Evolutionary conservation across 2,113 vertebrate species (phyloP), one percentile per base, ranked within the genome.

Genomic region (Catharus minimus): DNA sequence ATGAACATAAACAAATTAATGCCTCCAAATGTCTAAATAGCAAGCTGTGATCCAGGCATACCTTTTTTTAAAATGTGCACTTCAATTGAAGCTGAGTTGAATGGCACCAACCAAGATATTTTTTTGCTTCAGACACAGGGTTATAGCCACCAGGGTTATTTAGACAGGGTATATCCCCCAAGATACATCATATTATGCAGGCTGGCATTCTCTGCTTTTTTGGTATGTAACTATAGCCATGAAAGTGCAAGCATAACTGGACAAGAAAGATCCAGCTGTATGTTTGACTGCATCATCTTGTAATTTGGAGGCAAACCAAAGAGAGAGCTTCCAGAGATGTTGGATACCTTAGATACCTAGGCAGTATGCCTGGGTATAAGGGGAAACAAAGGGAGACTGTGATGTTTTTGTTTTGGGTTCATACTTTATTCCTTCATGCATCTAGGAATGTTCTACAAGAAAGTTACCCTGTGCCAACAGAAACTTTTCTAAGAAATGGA

Each of bases 361-460:
- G 20, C 15, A 46, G 27, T 11, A 26, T 81, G 30, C 28, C 16
- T 62, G 18, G 2, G 14, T 61, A 8, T 57, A 61, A 73, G 33
- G 5, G 10, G 8, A 80, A 69, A 55, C 47, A 83, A 47, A 71
- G 7, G 3, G 5, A 5, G 2, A 62, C 21, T 1, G 0, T 9
- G 4, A 7, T 84, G 19, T 7, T 55, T 71, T 78, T 68, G 24
- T 20, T 88, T 66, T 56, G 16, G 23, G 8, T 79, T 50, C 32
- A n/a, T 79, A 14, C 46, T 92, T 55, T 30, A 47, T 88, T 88
- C 21, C 56, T 77, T 68, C 13, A 14, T 58, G 36, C 32, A 53
- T 57, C 18, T 89, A 43, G 67, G 47, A 87, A 19, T 62, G 19
- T 50, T 77, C 41, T 53, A 47, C 53, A 77, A 49, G 18, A 30